Conservation (phyloP, 1,140 invertebrate species). For the Epicauta chinensis region DNA sequence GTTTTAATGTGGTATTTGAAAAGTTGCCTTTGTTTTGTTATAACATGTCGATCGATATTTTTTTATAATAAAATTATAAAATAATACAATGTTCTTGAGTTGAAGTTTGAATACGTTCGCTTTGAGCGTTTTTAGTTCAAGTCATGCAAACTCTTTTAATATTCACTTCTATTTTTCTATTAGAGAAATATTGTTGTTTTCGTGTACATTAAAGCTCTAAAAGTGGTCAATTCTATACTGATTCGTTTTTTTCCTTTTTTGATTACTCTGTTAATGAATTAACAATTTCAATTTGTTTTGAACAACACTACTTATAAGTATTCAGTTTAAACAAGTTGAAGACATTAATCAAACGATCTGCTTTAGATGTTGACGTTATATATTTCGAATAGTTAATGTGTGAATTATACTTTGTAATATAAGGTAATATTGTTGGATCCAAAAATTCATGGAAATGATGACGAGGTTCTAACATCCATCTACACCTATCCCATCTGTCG, state of each 20-base stretch:
- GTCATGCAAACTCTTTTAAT: conserved; percentile 14
- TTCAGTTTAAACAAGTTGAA: background rate
- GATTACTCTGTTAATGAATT: no score
- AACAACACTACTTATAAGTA: no score
- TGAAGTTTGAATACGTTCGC: conserved; percentile 10
- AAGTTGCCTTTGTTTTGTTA: no score
- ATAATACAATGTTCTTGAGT: conserved; percentile 4
- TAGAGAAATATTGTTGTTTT: no score
- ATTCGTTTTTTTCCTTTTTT: no score
- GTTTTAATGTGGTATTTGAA: no score
- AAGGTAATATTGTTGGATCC: conserved; percentile 19
- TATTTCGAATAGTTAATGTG: conserved; percentile 21
- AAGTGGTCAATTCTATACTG: no score
- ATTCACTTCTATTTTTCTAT: conserved; percentile 12
- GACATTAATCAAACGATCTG: conserved; percentile 20
- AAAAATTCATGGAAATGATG: conserved; percentile 19
- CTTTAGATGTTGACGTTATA: conserved; percentile 16
- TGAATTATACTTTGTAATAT: conserved; percentile 30
- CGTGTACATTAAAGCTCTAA: no score
- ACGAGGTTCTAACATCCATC: background rate
- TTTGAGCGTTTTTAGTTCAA: conserved; percentile 10
- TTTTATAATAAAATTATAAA: background rate
- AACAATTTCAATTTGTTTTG: no score
- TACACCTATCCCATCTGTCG: conserved; percentile 3
- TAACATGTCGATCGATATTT: no score